Conservation (phyloP, 2,888 invertebrate genomes). For the Clostera curtula region DNA sequence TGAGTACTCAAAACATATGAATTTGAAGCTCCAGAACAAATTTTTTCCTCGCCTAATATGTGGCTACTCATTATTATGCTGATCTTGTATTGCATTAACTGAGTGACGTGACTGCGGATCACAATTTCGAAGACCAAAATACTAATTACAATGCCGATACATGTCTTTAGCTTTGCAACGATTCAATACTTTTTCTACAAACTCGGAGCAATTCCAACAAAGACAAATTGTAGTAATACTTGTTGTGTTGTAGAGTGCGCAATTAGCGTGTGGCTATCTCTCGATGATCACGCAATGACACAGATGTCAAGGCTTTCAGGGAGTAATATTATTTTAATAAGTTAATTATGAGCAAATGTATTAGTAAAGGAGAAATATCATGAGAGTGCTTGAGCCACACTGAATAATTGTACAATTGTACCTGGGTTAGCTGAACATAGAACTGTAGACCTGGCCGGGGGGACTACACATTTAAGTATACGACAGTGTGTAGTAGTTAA, state of each 20-base stretch:
- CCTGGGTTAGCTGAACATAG: no score
- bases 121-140: constrained; percentile 18
- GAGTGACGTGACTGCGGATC: constrained; percentile 17
- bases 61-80: constrained; percentile 22
- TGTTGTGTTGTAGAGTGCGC: constrained; percentile 13
- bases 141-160: constrained; percentile 22
- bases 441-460: no score
- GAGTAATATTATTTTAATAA: constrained; percentile 32
- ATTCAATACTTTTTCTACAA: constrained; percentile 9
- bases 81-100: constrained; percentile 19
- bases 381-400: no score
- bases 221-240: no score
- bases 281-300: constrained; percentile 30
- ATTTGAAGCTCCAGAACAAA: constrained; percentile 18
- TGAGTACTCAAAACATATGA: constrained; percentile 11
- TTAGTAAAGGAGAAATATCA: no score
- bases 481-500: no score
- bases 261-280: constrained; percentile 16
- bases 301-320: constrained; percentile 35
- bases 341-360: no score
- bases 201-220: constrained; percentile 13
- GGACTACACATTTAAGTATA: no score
- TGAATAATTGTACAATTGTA: no score
- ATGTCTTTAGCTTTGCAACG: constrained; percentile 12
- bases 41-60: constrained; percentile 16